A percentile compares a stretch with the other conserved stretches of the same genome.
These are phyloP conservation scores for Ptilorrhoa leucosticta DNA, from an alignment of 2,113 vertebrate genomes.

Conservation along the genomic window DNA sequence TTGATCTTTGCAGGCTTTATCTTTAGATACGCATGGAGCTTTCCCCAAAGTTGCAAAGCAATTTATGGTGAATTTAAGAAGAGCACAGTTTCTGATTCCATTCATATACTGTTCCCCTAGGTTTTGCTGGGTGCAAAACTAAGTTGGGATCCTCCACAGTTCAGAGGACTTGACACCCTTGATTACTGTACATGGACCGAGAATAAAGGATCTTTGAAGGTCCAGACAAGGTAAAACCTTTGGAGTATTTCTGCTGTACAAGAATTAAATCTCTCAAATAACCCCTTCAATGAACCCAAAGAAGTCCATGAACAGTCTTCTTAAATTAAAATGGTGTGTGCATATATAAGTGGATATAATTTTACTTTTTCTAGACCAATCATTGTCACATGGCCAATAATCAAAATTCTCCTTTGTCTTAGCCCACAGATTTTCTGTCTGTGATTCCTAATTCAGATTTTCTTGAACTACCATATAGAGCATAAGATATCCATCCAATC, in stretches of 20 bases:
- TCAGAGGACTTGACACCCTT: background rate
- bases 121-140: background rate
- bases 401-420: background rate
- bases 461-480: background rate
- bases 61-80: background rate
- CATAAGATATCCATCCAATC: background rate
- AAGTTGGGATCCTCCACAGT: background rate
- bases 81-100: background rate
- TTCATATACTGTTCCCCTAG: background rate
- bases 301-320: background rate
- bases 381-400: background rate
- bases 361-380: background rate
- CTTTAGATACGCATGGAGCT: background rate
- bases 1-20: background rate
- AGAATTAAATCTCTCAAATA: background rate
- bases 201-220: background rate
- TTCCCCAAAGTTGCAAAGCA: background rate
- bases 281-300: background rate
- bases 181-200: background rate
- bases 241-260: background rate
- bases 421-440: background rate
- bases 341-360: background rate
- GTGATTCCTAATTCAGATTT: background rate
- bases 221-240: background rate
- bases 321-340: background rate